Evolutionary conservation across 2,888 invertebrate genomes (phyloP).

Genomic region (Cacoxenus indagator): DNA sequence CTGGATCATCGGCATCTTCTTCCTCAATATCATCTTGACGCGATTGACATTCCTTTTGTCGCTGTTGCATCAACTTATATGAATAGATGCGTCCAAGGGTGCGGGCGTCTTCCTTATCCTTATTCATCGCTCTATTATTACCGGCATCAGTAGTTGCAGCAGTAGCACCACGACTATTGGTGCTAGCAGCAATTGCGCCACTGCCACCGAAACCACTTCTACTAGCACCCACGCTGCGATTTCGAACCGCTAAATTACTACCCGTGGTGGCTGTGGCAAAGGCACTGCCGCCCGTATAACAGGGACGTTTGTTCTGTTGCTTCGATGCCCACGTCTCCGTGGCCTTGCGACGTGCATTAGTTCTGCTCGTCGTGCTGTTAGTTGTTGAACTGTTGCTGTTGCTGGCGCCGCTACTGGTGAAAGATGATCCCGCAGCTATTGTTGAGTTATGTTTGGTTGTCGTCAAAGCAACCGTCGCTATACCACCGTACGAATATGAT

Average conservation of each 20-base stretch:
- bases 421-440: background rate
- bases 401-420: background rate
- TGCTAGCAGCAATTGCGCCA: too few relatives aligned
- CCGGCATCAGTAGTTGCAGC: background rate
- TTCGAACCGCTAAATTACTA: background rate
- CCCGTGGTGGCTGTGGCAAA: background rate
- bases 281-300: constrained; percentile 38
- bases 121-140: background rate
- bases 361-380: constrained; percentile 27
- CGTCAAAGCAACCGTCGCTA: constrained; percentile 37
- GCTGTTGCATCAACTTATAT: constrained; percentile 27
- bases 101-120: too few relatives aligned
- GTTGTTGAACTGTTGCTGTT: background rate
- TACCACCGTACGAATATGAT: constrained; percentile 24
- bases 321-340: constrained; percentile 52
- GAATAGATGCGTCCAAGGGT: background rate
- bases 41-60: background rate
- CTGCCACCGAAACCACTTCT: background rate
- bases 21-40: constrained; percentile 39
- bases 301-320: constrained; percentile 50
- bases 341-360: constrained; percentile 51
- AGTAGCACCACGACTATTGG: background rate
- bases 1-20: constrained; percentile 47
- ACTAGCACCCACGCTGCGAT: background rate
- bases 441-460: background rate